Percentiles rank a stretch among this genome's conserved stretches.
phyloP scores from a whole-genome alignment of 1,140 invertebrate genomes.

The Eupristina koningsbergeri region DNA sequence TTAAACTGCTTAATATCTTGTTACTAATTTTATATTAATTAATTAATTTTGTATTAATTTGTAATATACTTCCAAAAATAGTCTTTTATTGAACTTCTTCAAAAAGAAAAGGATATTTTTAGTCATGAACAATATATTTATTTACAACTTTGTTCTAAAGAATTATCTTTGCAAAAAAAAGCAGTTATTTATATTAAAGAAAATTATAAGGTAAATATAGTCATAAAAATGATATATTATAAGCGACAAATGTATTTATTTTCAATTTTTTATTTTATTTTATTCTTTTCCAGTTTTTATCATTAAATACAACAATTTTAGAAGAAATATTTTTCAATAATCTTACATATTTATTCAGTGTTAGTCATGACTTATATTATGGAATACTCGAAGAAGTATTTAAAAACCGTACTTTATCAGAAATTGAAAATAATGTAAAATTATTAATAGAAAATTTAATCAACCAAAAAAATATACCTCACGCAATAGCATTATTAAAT shows the following conservation, averaged over 20 bases:
- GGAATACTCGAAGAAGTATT: conserved; percentile 67
- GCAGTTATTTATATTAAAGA: conserved; percentile 63
- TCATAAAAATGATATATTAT: conserved; percentile 20
- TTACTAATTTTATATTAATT: too few relatives aligned
- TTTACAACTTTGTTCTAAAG: conserved; percentile 61
- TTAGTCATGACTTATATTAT: conserved; percentile 65
- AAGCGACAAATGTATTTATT: conserved; percentile 25
- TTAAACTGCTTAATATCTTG: too few relatives aligned
- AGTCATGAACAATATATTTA: conserved; percentile 61
- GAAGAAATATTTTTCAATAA: conserved; percentile 69
- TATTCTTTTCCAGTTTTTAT: conserved; percentile 56
- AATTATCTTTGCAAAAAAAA: conserved; percentile 59
- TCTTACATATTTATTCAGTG: conserved; percentile 64
- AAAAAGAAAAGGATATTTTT: conserved; percentile 54
- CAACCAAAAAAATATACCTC: conserved; percentile 63
- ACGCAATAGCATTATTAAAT: conserved; percentile 67
- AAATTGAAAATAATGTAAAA: conserved; percentile 63
- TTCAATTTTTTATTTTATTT: conserved; percentile 3
- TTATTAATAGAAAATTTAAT: conserved; percentile 64
- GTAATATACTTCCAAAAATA: conserved; percentile 48
- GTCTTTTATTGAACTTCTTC: conserved; percentile 63
- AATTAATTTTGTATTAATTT: conserved; percentile 27
- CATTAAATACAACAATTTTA: conserved; percentile 60
- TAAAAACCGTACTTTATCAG: conserved; percentile 61
- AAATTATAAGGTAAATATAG: conserved; percentile 58